A percentile compares a stretch with the other conserved stretches of the same genome.
Evolutionary conservation across 2,797 vertebrate genomes (phyloP).

Genomic region (Leucoraja ocellata): DNA sequence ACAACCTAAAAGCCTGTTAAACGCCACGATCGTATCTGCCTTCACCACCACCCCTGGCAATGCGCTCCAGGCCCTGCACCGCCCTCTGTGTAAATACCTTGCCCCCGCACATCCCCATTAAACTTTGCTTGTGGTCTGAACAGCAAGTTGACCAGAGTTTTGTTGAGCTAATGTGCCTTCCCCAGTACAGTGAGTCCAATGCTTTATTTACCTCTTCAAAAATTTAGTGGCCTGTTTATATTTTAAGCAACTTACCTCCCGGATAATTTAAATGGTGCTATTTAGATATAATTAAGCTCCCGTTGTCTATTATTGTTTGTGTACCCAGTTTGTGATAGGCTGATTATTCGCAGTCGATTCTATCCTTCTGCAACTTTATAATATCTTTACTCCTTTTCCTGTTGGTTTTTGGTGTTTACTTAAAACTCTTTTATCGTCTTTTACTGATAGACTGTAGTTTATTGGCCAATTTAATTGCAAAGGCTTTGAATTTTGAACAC

Average conservation of each 20-base stretch:
- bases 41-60: too few species aligned
- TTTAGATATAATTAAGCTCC: conserved; percentile 37
- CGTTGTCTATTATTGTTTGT: conserved; percentile 31
- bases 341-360: conserved; percentile 50
- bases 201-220: conserved; percentile 36
- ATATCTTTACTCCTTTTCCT: conserved; percentile 70
- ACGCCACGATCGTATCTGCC: too few species aligned
- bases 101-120: too few species aligned
- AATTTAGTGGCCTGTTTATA: conserved; percentile 37
- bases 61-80: too few species aligned
- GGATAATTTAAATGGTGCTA: conserved; percentile 35
- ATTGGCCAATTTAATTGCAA: conserved; percentile 58
- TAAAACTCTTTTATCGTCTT: conserved; percentile 62
- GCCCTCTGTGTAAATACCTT: too few species aligned
- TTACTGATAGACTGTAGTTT: conserved; percentile 66
- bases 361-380: conserved; percentile 47
- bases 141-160: background rate
- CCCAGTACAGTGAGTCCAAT: background rate
- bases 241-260: conserved; percentile 30
- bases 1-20: too few species aligned
- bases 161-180: background rate
- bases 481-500: conserved; percentile 51
- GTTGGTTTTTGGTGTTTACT: conserved; percentile 68
- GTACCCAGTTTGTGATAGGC: conserved; percentile 37
- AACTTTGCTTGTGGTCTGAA: too few species aligned